Conservation (phyloP, 2,888 invertebrate genomes). For the Argyresthia goedartella region DNA sequence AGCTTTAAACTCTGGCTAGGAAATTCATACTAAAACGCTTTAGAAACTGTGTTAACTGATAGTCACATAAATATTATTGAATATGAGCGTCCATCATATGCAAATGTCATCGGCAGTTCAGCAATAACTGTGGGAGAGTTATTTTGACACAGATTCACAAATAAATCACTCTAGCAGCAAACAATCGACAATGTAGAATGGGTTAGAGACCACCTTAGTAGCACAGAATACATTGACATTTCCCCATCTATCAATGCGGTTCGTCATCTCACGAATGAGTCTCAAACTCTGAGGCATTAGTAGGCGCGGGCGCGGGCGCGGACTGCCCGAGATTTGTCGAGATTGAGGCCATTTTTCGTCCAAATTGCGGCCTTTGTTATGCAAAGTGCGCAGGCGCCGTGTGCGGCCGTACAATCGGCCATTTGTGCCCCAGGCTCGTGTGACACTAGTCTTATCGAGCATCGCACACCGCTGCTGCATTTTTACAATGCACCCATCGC, state of each 20-base stretch:
- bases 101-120: neutral
- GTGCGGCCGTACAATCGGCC: conserved; percentile 60
- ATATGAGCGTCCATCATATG: no score
- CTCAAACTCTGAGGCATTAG: conserved; percentile 20
- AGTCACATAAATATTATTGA: no score
- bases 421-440: conserved; percentile 48
- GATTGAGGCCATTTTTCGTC: conserved; percentile 65
- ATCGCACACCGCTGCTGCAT: conserved; percentile 39
- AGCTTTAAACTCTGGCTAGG: no score
- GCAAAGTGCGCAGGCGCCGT: conserved; percentile 66
- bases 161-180: neutral
- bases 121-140: no score
- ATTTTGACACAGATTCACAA: neutral
- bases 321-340: conserved; percentile 35
- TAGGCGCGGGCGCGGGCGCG: conserved; percentile 28
- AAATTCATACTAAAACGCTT: no score
- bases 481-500: conserved; percentile 50
- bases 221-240: conserved; percentile 2
- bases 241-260: conserved; percentile 4
- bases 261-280: conserved; percentile 5
- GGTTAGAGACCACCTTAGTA: conserved; percentile 1
- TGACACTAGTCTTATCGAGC: conserved; percentile 54
- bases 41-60: no score
- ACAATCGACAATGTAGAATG: neutral
- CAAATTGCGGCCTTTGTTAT: conserved; percentile 70